Evolutionary conservation across 2,888 invertebrate genomes (phyloP).

Genomic region (Plebejus anna): DNA sequence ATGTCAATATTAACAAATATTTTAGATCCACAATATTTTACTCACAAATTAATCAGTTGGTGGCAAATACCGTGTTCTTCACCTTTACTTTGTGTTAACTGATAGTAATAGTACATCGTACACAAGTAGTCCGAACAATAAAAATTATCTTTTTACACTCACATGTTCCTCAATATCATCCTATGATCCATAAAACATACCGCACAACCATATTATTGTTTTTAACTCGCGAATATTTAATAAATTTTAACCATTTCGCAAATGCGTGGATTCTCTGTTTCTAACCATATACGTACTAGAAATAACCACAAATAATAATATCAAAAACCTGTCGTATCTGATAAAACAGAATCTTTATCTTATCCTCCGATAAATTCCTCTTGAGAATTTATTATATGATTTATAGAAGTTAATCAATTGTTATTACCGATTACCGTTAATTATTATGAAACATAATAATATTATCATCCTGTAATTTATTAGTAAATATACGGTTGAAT

Average conservation of each 20-base stretch:
- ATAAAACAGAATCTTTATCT: conserved; percentile 21
- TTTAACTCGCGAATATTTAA: neutral
- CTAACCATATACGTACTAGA: neutral
- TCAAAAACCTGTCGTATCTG: conserved; percentile 1
- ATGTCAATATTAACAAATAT: too few relatives aligned
- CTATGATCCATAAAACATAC: conserved; percentile 31
- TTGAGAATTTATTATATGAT: conserved; percentile 22
- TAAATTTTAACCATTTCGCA: neutral
- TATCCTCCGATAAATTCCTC: conserved; percentile 1
- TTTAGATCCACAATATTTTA: neutral
- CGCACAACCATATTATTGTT: conserved; percentile 30
- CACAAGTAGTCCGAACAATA: neutral
- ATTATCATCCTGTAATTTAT: neutral
- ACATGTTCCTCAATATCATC: conserved; percentile 40
- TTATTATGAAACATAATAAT: neutral
- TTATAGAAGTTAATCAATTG: conserved; percentile 1
- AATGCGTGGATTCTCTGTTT: neutral
- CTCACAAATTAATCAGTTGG: neutral
- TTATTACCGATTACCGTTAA: neutral
- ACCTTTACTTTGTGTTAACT: neutral
- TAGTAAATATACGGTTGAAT: neutral
- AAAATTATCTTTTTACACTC: conserved; percentile 38
- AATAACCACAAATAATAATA: neutral
- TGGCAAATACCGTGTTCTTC: neutral
- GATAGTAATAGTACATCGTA: neutral